These are phyloP conservation scores for Takifugu ocellatus DNA, from an alignment of 2,797 vertebrate species.

Conservation along the genomic window DNA sequence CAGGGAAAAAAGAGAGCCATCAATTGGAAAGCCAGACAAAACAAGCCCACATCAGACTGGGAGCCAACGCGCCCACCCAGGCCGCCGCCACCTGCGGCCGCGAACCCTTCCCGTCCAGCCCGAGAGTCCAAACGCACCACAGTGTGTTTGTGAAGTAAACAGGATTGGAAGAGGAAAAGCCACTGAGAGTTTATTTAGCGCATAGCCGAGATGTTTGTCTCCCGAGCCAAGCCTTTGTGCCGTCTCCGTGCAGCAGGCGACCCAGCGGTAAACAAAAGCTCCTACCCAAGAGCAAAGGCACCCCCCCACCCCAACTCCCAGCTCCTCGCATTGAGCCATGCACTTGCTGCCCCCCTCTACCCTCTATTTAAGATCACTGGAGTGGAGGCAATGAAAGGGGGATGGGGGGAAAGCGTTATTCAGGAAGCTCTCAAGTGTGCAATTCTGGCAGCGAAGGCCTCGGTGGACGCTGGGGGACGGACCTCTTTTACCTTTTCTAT, in stretches of 20 bases:
- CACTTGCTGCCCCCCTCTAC: conserved; percentile 43
- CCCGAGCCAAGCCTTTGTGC: conserved; percentile 45
- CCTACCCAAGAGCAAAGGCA: conserved; percentile 39
- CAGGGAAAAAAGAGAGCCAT: conserved; percentile 25
- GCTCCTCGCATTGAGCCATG: conserved; percentile 33
- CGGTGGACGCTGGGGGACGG: conserved; percentile 18
- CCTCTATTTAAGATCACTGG: conserved; percentile 30
- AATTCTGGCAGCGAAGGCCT: conserved; percentile 37
- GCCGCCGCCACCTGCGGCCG: conserved; percentile 28
- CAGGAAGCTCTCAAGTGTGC: conserved; percentile 47
- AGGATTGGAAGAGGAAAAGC: conserved; percentile 39
- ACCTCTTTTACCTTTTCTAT: conserved; percentile 52
- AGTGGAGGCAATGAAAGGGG: conserved; percentile 48
- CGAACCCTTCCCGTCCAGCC: conserved; percentile 8
- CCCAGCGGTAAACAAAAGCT: conserved; percentile 52
- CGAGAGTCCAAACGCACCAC: conserved; percentile 29
- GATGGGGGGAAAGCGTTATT: conserved; percentile 42
- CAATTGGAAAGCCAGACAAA: conserved; percentile 21
- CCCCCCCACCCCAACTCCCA: conserved; percentile 35
- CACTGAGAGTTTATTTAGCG: conserved; percentile 59
- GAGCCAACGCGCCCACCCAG: conserved; percentile 47
- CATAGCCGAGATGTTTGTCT: conserved; percentile 62
- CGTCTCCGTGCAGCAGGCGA: conserved; percentile 52
- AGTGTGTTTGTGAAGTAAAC: conserved; percentile 60
- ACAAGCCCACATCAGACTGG: conserved; percentile 20